These are phyloP conservation scores for Limanda limanda DNA, from an alignment of 2,113 vertebrate genomes.

Conservation along the genomic window DNA sequence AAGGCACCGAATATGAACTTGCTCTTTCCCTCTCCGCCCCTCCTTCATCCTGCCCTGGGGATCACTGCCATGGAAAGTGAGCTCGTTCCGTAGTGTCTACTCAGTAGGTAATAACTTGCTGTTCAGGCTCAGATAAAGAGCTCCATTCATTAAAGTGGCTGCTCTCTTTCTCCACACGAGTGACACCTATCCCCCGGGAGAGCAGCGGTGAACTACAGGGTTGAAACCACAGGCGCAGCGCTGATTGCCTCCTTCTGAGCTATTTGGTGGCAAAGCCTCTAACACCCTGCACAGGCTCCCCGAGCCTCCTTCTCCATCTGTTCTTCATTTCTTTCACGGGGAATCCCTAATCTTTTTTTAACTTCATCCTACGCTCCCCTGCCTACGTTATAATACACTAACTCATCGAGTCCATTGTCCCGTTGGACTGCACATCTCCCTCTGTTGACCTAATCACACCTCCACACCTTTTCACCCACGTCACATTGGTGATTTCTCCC, in stretches of 20 bases:
- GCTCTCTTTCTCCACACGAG: conserved; percentile 62
- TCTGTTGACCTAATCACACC: conserved; percentile 23
- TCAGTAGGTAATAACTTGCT: conserved; percentile 72
- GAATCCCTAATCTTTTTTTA: conserved; percentile 37
- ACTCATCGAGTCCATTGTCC: conserved; percentile 41
- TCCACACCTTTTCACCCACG: conserved; percentile 11
- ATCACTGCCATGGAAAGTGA: conserved; percentile 52
- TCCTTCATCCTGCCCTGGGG: conserved; percentile 26
- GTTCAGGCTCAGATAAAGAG: conserved; percentile 71
- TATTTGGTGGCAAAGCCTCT: conserved; percentile 26
- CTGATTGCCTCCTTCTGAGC: conserved; percentile 55
- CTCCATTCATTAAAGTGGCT: conserved; percentile 73
- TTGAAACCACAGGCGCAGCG: conserved; percentile 47
- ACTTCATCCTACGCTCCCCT: conserved; percentile 13
- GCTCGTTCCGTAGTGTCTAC: conserved; percentile 49
- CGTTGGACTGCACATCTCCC: conserved; percentile 17
- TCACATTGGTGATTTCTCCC: conserved; percentile 13
- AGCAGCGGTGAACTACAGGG: conserved; percentile 42
- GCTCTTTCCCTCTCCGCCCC: conserved; percentile 10
- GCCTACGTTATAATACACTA: conserved; percentile 26
- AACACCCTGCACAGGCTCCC: conserved; percentile 14
- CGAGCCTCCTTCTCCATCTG: conserved; percentile 31
- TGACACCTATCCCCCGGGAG: conserved; percentile 68
- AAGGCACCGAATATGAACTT: conserved; percentile 55
- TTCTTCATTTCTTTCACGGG: conserved; percentile 41